Evolutionary conservation across 2,797 vertebrate genomes (phyloP).

Genomic region (Microctenopoma stevenorrisi): DNA sequence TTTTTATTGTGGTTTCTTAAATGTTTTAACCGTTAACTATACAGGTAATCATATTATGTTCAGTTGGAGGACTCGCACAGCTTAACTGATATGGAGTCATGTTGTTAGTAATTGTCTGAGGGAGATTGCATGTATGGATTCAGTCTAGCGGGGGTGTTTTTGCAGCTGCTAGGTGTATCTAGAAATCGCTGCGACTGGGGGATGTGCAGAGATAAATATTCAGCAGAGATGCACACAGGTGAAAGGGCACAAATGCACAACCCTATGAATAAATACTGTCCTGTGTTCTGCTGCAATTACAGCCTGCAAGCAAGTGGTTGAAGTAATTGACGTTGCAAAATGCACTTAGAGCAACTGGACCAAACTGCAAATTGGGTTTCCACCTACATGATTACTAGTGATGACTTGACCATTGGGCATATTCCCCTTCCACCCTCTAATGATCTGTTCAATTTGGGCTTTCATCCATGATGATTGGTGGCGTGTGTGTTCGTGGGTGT

Average conservation of each 20-base stretch:
- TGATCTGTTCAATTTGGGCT: constrained; percentile 44
- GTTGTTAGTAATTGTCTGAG: constrained; percentile 12
- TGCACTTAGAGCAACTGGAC: constrained; percentile 71
- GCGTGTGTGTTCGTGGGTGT: constrained; percentile 9
- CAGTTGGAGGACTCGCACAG: not conserved
- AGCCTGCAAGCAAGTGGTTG: constrained; percentile 77
- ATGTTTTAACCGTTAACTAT: constrained; percentile 9
- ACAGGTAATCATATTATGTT: not conserved
- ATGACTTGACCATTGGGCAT: constrained; percentile 64
- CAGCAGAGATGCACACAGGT: constrained; percentile 74
- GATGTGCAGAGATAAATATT: constrained; percentile 79
- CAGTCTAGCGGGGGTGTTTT: constrained; percentile 24
- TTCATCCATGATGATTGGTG: constrained; percentile 46
- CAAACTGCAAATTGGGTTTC: constrained; percentile 69
- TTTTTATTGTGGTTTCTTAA: constrained; percentile 10
- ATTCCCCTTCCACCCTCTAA: constrained; percentile 41
- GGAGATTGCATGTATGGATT: constrained; percentile 38
- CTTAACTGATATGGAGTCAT: constrained; percentile 31
- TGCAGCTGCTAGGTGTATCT: constrained; percentile 22
- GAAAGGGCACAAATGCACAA: constrained; percentile 79
- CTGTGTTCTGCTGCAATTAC: constrained; percentile 82
- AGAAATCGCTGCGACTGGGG: constrained; percentile 37
- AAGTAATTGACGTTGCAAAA: constrained; percentile 77
- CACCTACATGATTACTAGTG: constrained; percentile 68
- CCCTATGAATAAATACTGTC: constrained; percentile 85